Base-by-base conservation (phyloP, 2,888 invertebrate genomes). In the Hanleya hanleyi region DNA sequence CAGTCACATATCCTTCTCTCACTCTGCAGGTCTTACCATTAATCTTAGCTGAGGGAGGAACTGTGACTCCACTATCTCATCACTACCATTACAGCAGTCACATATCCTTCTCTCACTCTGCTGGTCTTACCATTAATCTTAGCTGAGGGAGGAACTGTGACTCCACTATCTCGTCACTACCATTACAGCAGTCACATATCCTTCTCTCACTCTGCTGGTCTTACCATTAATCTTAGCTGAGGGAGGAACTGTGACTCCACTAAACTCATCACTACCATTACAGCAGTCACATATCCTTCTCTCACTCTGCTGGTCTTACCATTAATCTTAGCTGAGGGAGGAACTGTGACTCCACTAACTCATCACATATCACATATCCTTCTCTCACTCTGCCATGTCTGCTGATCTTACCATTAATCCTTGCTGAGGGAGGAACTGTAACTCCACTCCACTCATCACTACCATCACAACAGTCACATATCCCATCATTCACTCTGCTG, bases 341-440 rank as follows among this genome's bases (percentile, higher is more conserved):
- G 83, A 0, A 84, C 80, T 12, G 47, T 36, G 7, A 67, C 69
- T 6, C 81, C 94, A 6, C 65, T 57, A 94, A 96, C 90, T 96
- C 96, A 90, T 96, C 96, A 62, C 95, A 95, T 18, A 96, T 96
- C 91, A 96, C 96, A 90, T 96, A 96, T 86, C 97, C 97, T 90
- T 97, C 92, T 85, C 92, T 92, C 62, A 92, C 88, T 9, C 91
- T 91, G 83, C 92, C 92, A 82, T 92, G n/a, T n/a, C n/a, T n/a
- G n/a, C n/a, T n/a, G n/a, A 26, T 22, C 57, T 57, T 22, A 57
- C 57, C 57, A 29, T 57, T 22, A 26, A 57, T 26, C 9, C 9
- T 22, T 1, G 22, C 15, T 26, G 2, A 32, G 32, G 57, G 57
- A 4, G 81, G 83, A 0, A 84, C 80, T 12, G 47, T 36, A 6